Conservation (phyloP, 1,140 invertebrate genomes). For the Hylaeus anthracinus region DNA sequence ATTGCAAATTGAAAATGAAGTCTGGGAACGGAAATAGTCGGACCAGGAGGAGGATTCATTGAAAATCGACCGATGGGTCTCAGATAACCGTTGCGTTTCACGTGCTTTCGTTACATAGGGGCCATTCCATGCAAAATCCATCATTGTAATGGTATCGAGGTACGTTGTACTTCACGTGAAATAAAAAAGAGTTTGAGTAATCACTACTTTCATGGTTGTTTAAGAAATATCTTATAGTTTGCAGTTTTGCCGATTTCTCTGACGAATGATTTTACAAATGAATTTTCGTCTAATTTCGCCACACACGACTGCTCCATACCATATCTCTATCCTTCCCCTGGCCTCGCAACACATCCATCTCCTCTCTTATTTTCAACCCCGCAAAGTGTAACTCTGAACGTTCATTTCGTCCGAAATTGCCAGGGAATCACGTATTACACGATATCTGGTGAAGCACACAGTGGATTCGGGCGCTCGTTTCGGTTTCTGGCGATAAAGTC, state of each 20-base stretch:
- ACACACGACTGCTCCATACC: no score
- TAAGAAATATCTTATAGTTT: no score
- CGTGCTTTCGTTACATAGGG: slow-evolving; percentile 23
- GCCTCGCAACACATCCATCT: no score
- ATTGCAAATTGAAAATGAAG: slow-evolving; percentile 68
- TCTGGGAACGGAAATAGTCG: slow-evolving; percentile 67
- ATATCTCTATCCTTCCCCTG: no score
- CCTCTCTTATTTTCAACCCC: no score
- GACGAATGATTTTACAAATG: no score
- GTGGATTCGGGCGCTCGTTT: neutral
- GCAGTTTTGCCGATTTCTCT: no score
- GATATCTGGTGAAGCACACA: neutral
- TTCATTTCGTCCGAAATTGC: slow-evolving; percentile 4
- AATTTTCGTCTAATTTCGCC: no score
- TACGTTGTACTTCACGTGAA: no score
- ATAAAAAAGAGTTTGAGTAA: no score
- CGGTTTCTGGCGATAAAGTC: slow-evolving; percentile 12
- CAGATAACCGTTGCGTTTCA: slow-evolving; percentile 66
- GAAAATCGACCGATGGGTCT: slow-evolving; percentile 73
- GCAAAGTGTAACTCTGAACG: no score
- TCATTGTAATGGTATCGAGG: neutral
- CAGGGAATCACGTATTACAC: neutral
- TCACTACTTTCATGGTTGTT: no score
- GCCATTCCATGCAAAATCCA: neutral
- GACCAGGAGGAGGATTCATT: slow-evolving; percentile 62